These are phyloP conservation scores for Illadopsis cleaveri DNA, from an alignment of 2,113 vertebrate genomes.

Conservation along the genomic window DNA sequence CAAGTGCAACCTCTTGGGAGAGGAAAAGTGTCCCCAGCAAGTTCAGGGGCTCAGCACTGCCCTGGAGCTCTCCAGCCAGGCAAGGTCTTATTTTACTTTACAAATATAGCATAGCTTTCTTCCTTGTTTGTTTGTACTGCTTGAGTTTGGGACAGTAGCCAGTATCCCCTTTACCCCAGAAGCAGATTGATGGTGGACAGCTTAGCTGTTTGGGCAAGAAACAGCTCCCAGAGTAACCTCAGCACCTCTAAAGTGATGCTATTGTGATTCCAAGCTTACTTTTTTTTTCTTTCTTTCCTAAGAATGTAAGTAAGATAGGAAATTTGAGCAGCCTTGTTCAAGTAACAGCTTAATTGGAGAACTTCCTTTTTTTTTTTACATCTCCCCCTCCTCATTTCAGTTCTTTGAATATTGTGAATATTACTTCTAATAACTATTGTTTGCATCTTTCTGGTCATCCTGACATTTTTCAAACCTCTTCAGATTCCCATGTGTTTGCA, in stretches of 20 bases:
- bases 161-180: background rate
- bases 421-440: background rate
- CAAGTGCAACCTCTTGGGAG: slow-evolving; percentile 42
- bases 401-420: background rate
- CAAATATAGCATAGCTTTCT: background rate
- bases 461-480: background rate
- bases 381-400: background rate
- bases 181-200: background rate
- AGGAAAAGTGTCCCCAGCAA: slow-evolving; percentile 23
- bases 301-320: background rate
- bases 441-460: background rate
- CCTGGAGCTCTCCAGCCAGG: background rate
- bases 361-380: background rate
- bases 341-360: background rate
- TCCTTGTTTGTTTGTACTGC: slow-evolving; percentile 15
- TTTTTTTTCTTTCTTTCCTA: background rate
- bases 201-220: background rate
- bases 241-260: background rate
- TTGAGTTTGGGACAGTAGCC: slow-evolving; percentile 21
- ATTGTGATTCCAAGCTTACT: background rate
- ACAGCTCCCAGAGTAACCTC: background rate
- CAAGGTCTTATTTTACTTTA: slow-evolving; percentile 9
- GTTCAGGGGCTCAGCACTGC: slow-evolving; percentile 41
- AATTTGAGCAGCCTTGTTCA: background rate
- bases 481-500: background rate